These are phyloP conservation scores for Drosophila parthenogenetica DNA, from an alignment of 2,888 invertebrate genomes.

Conservation along the genomic window DNA sequence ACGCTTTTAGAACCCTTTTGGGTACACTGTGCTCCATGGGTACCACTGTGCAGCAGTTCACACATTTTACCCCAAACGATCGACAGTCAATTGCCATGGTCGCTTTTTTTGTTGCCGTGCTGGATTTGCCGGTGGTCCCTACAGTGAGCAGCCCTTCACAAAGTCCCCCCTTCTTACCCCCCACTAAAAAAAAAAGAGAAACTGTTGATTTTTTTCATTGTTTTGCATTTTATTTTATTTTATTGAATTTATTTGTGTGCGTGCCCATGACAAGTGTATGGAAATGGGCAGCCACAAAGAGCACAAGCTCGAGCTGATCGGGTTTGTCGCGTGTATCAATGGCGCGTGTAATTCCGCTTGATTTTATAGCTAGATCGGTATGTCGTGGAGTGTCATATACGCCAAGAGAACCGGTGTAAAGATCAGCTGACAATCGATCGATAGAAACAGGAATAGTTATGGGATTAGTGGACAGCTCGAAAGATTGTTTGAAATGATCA, in stretches of 20 bases:
- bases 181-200: conserved; percentile 2
- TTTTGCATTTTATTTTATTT: not conserved
- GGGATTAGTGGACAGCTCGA: not conserved
- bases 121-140: conserved; percentile 34
- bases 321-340: conserved; percentile 55
- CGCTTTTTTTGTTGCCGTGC: conserved; percentile 41
- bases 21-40: too few relatives aligned
- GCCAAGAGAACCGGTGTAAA: not conserved
- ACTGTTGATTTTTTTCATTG: conserved; percentile 28
- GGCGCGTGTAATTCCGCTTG: conserved; percentile 38
- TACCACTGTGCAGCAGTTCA: conserved; percentile 52
- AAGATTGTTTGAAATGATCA: not conserved
- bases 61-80: conserved; percentile 37
- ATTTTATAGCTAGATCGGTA: conserved; percentile 10
- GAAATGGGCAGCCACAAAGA: conserved; percentile 51
- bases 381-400: not conserved
- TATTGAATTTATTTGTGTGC: not conserved
- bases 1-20: not conserved
- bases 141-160: conserved; percentile 51
- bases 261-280: conserved; percentile 65
- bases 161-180: conserved; percentile 18
- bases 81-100: conserved; percentile 51
- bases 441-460: not conserved
- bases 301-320: conserved; percentile 33
- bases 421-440: conserved; percentile 15